These are phyloP conservation scores for Aleiodes alternator DNA, from an alignment of 2,888 invertebrate genomes.

Conservation along the genomic window DNA sequence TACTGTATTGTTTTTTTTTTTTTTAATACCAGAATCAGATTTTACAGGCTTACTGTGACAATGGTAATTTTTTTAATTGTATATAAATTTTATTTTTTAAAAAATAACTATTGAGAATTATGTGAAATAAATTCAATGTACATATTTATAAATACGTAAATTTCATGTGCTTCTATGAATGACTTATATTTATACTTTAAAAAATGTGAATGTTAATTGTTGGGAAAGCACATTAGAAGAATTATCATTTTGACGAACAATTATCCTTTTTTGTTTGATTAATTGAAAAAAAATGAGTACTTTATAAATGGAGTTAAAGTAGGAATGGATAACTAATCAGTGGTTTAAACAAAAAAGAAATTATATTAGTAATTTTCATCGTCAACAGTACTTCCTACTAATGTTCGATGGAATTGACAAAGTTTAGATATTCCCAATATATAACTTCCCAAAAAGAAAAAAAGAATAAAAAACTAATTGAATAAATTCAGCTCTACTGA, in stretches of 20 bases:
- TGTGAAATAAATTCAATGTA: conserved; percentile 41
- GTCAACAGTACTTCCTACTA: conserved; percentile 21
- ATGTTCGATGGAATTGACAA: conserved; percentile 14
- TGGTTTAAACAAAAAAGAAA: not conserved
- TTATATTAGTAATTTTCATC: conserved; percentile 4
- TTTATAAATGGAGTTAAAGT: not conserved
- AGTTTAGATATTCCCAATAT: conserved; percentile 14
- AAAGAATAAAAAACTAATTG: not conserved
- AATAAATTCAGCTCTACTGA: not conserved
- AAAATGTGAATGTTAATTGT: conserved; percentile 16
- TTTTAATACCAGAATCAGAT: no score
- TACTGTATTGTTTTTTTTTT: not conserved
- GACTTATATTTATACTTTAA: conserved; percentile 56
- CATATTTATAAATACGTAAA: conserved; percentile 44
- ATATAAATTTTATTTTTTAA: conserved; percentile 31
- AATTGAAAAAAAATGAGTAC: conserved; percentile 31
- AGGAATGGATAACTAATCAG: not conserved
- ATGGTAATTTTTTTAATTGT: conserved; percentile 18
- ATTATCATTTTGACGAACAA: no score
- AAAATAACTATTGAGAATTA: conserved; percentile 20
- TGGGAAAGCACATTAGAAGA: conserved; percentile 7
- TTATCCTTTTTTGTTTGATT: no score
- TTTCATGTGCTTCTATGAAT: conserved; percentile 19
- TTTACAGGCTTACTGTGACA: not conserved
- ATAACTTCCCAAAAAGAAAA: not conserved